Base-by-base conservation (phyloP, 2,888 invertebrate genomes). In the Scaptomyza flava region DNA sequence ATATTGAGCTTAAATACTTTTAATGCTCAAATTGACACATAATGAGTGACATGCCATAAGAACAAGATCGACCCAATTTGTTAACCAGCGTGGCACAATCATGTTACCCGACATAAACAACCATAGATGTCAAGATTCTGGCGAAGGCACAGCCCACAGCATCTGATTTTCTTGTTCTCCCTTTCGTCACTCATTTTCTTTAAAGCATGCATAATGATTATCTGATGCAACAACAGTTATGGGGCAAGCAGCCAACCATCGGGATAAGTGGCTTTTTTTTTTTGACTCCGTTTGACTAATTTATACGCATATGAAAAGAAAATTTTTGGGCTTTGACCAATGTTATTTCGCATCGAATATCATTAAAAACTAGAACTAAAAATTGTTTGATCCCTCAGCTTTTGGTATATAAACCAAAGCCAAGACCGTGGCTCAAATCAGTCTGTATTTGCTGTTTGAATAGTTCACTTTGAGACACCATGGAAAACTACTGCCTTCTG, bases 401-500 rank as follows among this genome's bases (percentile, higher is more conserved):
- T 14, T 5, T 23, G 45, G 33, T 83, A 86, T 86, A 82, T 76
- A 82, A 74, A 41, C 50, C 20, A 12, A 31, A 33, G 12, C 2
- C 9, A 4, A 8, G 30, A n/a, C 6, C 38, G 38, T 12, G 8
- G 9, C 43, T 42, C n/a, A 57, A 59, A 6, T 79, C 68, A 83
- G 81, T 86, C 65, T 48, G 30, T 7, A 33, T 8, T 27, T 47
- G 54, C 38, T 34, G 9, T 42, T 58, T 43, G 34, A 52, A 31
- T 59, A 94, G 68, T 23, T 58, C 67, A 56, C 65, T 50, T 38
- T 50, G 14, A 17, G 8, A 53, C n/a, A 78, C n/a, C 46, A 86
- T 89, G 86, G 51, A 17, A 51, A 61, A 45, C 3, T 11, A 34
- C 5, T 30, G 57, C 42, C 51, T 76, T 23, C 34, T 70, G 12